Conservation (phyloP, 2,888 invertebrate species). For the Napeogenes sylphis region DNA sequence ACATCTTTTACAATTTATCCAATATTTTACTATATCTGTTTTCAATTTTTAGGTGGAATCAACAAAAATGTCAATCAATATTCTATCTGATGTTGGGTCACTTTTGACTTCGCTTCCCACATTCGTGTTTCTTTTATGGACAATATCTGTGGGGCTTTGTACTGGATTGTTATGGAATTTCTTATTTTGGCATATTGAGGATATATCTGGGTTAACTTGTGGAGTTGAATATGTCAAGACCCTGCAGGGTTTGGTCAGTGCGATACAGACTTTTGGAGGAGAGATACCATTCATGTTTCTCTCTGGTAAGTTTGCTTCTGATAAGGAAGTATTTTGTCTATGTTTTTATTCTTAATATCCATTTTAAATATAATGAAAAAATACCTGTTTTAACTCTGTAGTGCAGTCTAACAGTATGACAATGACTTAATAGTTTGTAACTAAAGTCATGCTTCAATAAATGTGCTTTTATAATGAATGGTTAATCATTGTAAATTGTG, state of each 20-base stretch:
- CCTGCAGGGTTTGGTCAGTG: constrained; percentile 84
- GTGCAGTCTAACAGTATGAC: no score
- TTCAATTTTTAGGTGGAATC: constrained; percentile 77
- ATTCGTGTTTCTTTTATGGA: constrained; percentile 87
- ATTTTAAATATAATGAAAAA: background rate
- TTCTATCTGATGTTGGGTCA: constrained; percentile 82
- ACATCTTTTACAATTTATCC: no score
- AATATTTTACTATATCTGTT: background rate
- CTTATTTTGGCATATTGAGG: constrained; percentile 90
- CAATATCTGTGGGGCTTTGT: constrained; percentile 88
- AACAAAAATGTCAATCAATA: constrained; percentile 81
- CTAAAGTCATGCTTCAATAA: no score
- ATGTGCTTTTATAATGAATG: background rate
- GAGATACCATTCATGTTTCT: constrained; percentile 92
- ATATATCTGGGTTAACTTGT: constrained; percentile 75
- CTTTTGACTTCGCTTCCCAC: constrained; percentile 82
- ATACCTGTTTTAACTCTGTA: no score
- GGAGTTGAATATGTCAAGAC: constrained; percentile 81
- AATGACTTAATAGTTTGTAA: no score
- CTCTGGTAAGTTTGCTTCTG: constrained; percentile 74
- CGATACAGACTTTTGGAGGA: constrained; percentile 88
- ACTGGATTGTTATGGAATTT: constrained; percentile 93
- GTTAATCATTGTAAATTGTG: no score
- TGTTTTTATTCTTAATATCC: no score
- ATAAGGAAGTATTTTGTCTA: background rate